phyloP scores from a whole-genome alignment of 2,797 vertebrate species.

The Paedocypris micromegethes region DNA sequence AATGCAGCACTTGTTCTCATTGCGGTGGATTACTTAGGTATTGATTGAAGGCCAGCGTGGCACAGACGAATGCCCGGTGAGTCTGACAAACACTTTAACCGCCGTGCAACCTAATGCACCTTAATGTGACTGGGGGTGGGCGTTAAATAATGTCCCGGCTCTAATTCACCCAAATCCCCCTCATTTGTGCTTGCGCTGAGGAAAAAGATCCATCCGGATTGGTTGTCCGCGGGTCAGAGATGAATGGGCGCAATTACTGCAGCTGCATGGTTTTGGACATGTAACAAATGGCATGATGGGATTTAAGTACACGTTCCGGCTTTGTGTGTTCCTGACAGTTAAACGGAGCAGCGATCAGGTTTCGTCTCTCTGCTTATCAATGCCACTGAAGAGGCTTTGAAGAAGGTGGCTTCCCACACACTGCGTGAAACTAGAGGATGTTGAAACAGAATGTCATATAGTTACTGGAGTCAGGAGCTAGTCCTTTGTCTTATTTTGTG shows the following conservation, averaged over 20 bases:
- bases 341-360: conserved; percentile 57
- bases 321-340: conserved; percentile 58
- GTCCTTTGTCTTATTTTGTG: conserved; percentile 15
- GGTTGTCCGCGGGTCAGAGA: conserved; percentile 66
- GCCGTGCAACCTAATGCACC: conserved; percentile 65
- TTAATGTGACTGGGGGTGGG: conserved; percentile 65
- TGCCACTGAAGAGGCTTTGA: conserved; percentile 61
- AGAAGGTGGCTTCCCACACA: conserved; percentile 52
- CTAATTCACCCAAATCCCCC: conserved; percentile 62
- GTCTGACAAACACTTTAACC: conserved; percentile 71
- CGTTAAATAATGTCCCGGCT: conserved; percentile 70
- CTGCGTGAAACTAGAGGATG: conserved; percentile 13
- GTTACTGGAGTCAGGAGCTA: conserved; percentile 21
- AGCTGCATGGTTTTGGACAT: conserved; percentile 61
- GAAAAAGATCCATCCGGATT: conserved; percentile 67
- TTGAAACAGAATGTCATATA: conserved; percentile 15
- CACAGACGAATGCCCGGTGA: conserved; percentile 70
- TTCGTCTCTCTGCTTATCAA: conserved; percentile 60
- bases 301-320: conserved; percentile 65
- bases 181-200: conserved; percentile 51
- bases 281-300: conserved; percentile 71
- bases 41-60: conserved; percentile 68
- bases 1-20: conserved; percentile 65
- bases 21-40: conserved; percentile 75
- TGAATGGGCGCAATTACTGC: conserved; percentile 69